These are phyloP conservation scores for Bufo bufo DNA, from an alignment of 2,113 vertebrate species.

Conservation along the genomic window DNA sequence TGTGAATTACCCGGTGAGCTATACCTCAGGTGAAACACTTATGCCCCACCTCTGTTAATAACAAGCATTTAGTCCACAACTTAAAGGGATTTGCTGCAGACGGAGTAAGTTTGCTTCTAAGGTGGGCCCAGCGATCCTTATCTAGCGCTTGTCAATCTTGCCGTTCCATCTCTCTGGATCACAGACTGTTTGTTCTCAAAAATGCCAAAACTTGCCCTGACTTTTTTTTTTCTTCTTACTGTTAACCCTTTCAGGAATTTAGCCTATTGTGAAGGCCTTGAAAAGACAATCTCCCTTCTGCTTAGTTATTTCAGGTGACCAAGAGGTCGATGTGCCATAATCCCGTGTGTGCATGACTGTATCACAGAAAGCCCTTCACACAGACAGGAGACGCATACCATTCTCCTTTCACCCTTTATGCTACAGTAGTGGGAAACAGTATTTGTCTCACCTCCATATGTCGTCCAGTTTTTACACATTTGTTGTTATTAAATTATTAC, in stretches of 20 bases:
- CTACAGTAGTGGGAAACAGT: no score
- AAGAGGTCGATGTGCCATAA: not conserved
- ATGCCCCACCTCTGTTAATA: no score
- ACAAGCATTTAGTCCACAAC: not conserved
- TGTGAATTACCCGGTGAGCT: not conserved
- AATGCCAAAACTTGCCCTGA: slow-evolving; percentile 24
- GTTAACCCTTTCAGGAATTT: slow-evolving; percentile 26
- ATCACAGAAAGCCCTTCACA: slow-evolving; percentile 52
- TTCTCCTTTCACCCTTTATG: no score
- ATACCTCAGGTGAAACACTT: not conserved
- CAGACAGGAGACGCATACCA: slow-evolving; percentile 16
- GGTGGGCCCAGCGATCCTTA: slow-evolving; percentile 43
- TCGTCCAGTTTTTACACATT: no score
- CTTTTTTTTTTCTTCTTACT: slow-evolving; percentile 5
- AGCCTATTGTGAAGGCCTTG: not conserved
- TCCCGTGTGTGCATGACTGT: slow-evolving; percentile 32
- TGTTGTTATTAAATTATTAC: no score
- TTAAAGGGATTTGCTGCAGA: not conserved
- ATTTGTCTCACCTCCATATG: no score
- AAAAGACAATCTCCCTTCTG: not conserved
- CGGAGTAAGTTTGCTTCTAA: not conserved
- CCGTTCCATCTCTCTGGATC: slow-evolving; percentile 19
- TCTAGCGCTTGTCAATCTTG: slow-evolving; percentile 26
- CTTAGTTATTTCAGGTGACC: slow-evolving; percentile 37
- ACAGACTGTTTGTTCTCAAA: slow-evolving; percentile 38